Evolutionary conservation across 2,113 vertebrate species (phyloP).

Genomic region (Atlantisia rogersi): DNA sequence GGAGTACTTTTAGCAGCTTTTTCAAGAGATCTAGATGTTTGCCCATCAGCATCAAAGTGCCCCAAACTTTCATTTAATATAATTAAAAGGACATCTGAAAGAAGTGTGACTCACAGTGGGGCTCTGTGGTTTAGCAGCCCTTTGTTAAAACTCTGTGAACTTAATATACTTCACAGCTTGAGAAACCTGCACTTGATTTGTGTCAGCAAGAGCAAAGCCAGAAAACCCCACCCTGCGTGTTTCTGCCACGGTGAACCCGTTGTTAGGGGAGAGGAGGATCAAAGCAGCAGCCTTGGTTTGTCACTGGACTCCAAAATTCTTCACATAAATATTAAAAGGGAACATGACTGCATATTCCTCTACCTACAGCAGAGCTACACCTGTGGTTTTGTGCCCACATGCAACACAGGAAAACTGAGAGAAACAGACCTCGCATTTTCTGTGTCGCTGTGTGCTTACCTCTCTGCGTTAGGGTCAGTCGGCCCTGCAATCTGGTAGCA

Average conservation of each 20-base stretch:
- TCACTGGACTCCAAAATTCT: background rate
- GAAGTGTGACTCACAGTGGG: conserved; percentile 64
- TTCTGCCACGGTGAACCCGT: conserved; percentile 8
- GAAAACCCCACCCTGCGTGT: conserved; percentile 44
- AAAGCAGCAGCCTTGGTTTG: conserved; percentile 54
- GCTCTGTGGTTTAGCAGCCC: conserved; percentile 58
- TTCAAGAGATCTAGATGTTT: conserved; percentile 70
- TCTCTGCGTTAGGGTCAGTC: background rate
- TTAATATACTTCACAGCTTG: conserved; percentile 80
- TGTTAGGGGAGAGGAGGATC: conserved; percentile 56
- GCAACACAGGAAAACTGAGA: background rate
- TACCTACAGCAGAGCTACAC: background rate
- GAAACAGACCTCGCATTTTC: background rate
- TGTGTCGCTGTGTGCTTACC: background rate
- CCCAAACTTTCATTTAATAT: conserved; percentile 74
- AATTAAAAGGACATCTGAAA: conserved; percentile 81
- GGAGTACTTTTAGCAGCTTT: conserved; percentile 73
- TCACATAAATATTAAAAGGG: background rate
- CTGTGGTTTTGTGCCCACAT: background rate
- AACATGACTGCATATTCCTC: background rate
- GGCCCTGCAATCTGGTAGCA: background rate
- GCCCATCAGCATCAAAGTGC: conserved; percentile 72
- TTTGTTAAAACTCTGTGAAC: conserved; percentile 78
- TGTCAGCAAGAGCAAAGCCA: conserved; percentile 68
- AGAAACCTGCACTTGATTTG: conserved; percentile 72